Percentiles rank a stretch among this genome's conserved stretches.
Conservation (phyloP, 2,888 invertebrate genomes). For the Leucoma salicis region DNA sequence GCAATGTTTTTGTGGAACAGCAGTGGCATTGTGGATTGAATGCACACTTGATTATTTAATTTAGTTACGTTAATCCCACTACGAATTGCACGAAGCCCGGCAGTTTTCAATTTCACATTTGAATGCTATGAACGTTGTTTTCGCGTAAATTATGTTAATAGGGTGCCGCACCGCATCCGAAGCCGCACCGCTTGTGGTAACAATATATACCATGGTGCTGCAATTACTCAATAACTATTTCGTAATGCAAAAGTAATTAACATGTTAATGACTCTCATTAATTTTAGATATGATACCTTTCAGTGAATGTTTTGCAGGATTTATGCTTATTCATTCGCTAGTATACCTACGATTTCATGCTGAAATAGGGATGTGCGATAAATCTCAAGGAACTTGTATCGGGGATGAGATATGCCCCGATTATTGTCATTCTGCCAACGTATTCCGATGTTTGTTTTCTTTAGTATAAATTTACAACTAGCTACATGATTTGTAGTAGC, state of each 20-base stretch:
- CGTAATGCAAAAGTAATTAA: constrained; percentile 48
- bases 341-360: no score
- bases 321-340: neutral
- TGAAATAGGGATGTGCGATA: neutral
- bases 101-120: constrained; percentile 62
- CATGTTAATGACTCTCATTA: constrained; percentile 43
- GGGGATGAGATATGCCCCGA: constrained; percentile 2
- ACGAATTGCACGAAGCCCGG: constrained; percentile 50
- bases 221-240: constrained; percentile 44
- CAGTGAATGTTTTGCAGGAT: neutral
- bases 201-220: constrained; percentile 24
- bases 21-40: constrained; percentile 37
- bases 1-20: constrained; percentile 37
- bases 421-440: constrained; percentile 6
- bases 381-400: neutral
- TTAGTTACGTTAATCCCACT: constrained; percentile 61
- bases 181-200: constrained; percentile 28
- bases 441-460: neutral
- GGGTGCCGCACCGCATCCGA: constrained; percentile 19
- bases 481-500: constrained; percentile 3
- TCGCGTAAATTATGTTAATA: constrained; percentile 51
- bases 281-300: constrained; percentile 32
- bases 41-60: constrained; percentile 67
- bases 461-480: neutral
- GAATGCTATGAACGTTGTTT: constrained; percentile 55